Base-by-base conservation (phyloP, 2,797 vertebrate species). In the Sparus aurata region DNA sequence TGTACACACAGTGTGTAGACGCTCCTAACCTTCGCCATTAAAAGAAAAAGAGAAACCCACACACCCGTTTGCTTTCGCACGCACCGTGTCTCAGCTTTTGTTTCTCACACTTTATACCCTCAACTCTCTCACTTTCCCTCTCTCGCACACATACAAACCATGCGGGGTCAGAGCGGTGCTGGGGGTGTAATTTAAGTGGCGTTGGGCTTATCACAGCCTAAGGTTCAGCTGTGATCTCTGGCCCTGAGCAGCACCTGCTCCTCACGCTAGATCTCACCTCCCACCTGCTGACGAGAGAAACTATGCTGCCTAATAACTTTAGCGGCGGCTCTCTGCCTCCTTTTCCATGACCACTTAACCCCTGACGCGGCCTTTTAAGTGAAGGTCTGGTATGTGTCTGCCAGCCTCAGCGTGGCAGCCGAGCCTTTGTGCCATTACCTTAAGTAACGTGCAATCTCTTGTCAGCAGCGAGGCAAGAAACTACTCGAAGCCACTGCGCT, bases 291-390 rank as follows among this genome's bases (percentile, higher is more conserved):
- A 93, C 83, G 87, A 92, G 87, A 90, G 87, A 83, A 89, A 85
- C 90, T 93, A 89, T 90, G 89, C 91, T 80, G 81, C 82, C 81
- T 87, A 91, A 92, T 92, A 93, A 92, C 89, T 92, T 91, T 75
- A 90, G 84, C 79, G 23, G 86, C 78, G 5, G 90, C 87, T 92
- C 89, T 76, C 80, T 74, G 84, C 88, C 87, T 84, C 50, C 85
- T 91, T 93, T 91, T 93, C 90, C 87, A 89, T 91, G 82, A 92
- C 89, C 90, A 94, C 92, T 94, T 93, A 94, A 94, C 94, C 93
- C 88, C 89, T 92, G 90, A 93, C 89, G 91, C 57, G 64, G 85
- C 87, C 90, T 88, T 92, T 90, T 90, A 91, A 94, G 88, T 90
- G 88, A 89, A 85, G 87, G 91, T 90, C 91, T 93, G 93, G 91